Conservation (phyloP, 2,888 invertebrate species). For the Ormyrus thymus region DNA sequence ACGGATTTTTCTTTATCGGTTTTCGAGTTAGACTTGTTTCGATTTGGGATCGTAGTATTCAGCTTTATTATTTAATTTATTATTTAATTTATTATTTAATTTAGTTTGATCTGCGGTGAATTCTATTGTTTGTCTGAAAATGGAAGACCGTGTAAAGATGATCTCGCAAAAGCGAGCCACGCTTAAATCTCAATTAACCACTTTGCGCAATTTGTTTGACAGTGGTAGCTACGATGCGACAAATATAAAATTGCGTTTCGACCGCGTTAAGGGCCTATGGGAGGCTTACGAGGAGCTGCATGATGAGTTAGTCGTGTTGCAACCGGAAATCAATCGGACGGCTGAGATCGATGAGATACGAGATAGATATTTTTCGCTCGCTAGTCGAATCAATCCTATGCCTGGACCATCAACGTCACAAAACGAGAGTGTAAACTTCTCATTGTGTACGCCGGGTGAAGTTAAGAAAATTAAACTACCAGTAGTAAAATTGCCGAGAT, state of each 20-base stretch:
- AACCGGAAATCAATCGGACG: background rate
- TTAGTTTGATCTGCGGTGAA: no score
- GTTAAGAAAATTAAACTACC: background rate
- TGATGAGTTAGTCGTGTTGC: background rate
- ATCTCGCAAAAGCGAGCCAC: background rate
- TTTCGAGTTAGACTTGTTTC: no score
- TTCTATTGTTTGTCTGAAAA: no score
- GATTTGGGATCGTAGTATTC: no score
- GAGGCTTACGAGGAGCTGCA: background rate
- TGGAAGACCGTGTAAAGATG: background rate
- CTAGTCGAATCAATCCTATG: background rate
- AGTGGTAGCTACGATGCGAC: background rate
- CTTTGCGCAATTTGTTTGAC: background rate
- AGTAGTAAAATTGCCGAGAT: background rate
- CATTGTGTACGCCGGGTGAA: background rate
- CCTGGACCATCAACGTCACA: background rate
- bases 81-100: no score
- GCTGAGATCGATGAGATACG: background rate
- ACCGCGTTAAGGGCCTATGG: background rate
- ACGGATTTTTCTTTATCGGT: no score
- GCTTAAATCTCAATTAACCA: background rate
- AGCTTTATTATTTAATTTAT: no score
- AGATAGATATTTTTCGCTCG: background rate
- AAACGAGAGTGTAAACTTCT: background rate
- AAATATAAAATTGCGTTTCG: background rate